Conservation (phyloP, 2,113 vertebrate species). For the Lamprologus ornatipinnis region DNA sequence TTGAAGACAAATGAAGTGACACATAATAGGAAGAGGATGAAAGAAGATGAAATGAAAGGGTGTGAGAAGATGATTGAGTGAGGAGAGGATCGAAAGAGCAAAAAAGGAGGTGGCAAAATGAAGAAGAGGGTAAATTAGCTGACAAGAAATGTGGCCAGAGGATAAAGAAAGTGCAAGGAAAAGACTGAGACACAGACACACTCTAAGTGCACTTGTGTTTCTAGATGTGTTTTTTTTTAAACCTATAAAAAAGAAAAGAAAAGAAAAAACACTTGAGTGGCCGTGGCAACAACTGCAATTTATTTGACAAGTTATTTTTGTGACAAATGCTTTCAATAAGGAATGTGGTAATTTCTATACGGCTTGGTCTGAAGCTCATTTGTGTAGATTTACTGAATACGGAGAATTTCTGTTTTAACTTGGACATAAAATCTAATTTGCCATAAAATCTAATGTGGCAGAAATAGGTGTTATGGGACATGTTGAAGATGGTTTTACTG, state of each 20-base stretch:
- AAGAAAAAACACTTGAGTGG: not conserved
- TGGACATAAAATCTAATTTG: not conserved
- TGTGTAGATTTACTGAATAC: not conserved
- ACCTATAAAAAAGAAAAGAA: not conserved
- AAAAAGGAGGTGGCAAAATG: not conserved
- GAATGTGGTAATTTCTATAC: not conserved
- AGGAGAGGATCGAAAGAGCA: not conserved
- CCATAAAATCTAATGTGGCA: not conserved
- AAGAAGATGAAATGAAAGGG: constrained; percentile 7
- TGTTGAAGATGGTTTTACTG: not conserved
- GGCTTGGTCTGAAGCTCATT: not conserved
- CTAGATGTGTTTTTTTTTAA: not conserved
- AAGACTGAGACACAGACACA: not conserved
- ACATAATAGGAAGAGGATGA: not conserved
- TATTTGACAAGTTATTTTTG: not conserved
- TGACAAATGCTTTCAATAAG: not conserved
- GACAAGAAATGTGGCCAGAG: not conserved
- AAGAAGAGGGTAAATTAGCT: constrained; percentile 26
- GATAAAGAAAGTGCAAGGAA: not conserved
- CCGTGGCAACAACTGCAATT: not conserved
- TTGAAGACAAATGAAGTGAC: constrained; percentile 22
- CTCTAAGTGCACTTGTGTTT: not conserved
- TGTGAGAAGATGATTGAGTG: constrained; percentile 29
- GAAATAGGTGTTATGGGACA: not conserved
- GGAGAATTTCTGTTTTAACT: not conserved